Conservation (phyloP, 92 coral and sea anemone species). For the Virgularia gustaviana region DNA sequence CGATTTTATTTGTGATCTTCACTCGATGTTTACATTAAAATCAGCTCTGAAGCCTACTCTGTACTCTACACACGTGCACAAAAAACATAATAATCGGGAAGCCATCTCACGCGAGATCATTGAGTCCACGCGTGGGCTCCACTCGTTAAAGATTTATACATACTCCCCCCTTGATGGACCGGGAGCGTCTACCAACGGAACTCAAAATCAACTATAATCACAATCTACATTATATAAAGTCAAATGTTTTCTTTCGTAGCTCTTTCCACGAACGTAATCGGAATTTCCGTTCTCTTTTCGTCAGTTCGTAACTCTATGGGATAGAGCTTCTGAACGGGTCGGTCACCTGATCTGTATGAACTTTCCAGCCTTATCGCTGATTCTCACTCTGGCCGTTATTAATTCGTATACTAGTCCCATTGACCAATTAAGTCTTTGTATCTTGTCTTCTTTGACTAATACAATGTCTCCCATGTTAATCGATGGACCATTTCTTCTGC, state of each 20-base stretch:
- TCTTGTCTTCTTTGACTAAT: slow-evolving; percentile 23
- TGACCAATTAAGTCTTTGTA: slow-evolving; percentile 28
- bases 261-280: slow-evolving; percentile 4
- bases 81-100: no score
- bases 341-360: neutral
- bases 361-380: neutral
- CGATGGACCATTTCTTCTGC: slow-evolving; percentile 24
- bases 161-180: slow-evolving; percentile 14
- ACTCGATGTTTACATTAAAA: no score
- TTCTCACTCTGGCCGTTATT: slow-evolving; percentile 24
- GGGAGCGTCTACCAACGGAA: neutral
- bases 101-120: no score
- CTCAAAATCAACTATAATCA: neutral
- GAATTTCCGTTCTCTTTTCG: neutral
- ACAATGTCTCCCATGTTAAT: slow-evolving; percentile 32
- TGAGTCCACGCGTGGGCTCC: no score
- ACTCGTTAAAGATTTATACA: no score
- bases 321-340: neutral
- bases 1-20: no score
- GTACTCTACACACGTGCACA: no score
- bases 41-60: no score
- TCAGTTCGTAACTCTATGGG: neutral
- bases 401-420: slow-evolving; percentile 31
- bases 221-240: neutral
- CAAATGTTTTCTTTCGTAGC: neutral